Percentiles rank a stretch among this genome's conserved stretches.
Conservation (phyloP, 2,888 invertebrate genomes). For the Calameuta idolon region DNA sequence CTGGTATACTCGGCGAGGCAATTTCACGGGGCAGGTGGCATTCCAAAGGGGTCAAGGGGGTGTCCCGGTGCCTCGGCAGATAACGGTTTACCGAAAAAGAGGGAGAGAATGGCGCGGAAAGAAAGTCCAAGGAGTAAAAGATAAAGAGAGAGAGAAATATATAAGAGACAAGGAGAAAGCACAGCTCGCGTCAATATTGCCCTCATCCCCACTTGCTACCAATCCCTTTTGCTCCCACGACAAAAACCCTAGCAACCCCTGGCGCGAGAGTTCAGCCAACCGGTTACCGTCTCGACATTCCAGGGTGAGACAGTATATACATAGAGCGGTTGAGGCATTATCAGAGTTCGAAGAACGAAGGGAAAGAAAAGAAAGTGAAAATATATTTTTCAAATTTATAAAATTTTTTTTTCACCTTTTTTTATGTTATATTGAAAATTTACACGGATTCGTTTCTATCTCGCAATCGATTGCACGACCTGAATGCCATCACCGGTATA, state of each 20-base stretch:
- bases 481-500: too few relatives aligned
- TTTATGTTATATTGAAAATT: too few relatives aligned
- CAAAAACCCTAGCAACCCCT: slow-evolving; percentile 12
- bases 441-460: too few relatives aligned
- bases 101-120: slow-evolving; percentile 2
- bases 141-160: slow-evolving; percentile 9
- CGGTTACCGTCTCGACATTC: slow-evolving; percentile 26
- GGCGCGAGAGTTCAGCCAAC: slow-evolving; percentile 23
- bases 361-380: too few relatives aligned
- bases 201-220: slow-evolving; percentile 17
- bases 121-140: slow-evolving; percentile 12
- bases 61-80: slow-evolving; percentile 22
- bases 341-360: too few relatives aligned
- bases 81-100: slow-evolving; percentile 15
- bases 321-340: too few relatives aligned
- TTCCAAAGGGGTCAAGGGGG: slow-evolving; percentile 18
- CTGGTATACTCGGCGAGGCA: slow-evolving; percentile 11
- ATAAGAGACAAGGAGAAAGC: slow-evolving; percentile 15
- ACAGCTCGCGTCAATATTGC: slow-evolving; percentile 26
- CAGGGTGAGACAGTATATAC: too few relatives aligned
- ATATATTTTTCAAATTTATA: too few relatives aligned
- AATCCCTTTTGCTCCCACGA: slow-evolving; percentile 11
- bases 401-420: too few relatives aligned
- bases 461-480: too few relatives aligned
- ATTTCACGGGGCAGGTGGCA: slow-evolving; percentile 18